Evolutionary conservation across 2,113 vertebrate species (phyloP), one percentile per base, ranked within the genome.

Genomic region (Syrrhaptes paradoxus): DNA sequence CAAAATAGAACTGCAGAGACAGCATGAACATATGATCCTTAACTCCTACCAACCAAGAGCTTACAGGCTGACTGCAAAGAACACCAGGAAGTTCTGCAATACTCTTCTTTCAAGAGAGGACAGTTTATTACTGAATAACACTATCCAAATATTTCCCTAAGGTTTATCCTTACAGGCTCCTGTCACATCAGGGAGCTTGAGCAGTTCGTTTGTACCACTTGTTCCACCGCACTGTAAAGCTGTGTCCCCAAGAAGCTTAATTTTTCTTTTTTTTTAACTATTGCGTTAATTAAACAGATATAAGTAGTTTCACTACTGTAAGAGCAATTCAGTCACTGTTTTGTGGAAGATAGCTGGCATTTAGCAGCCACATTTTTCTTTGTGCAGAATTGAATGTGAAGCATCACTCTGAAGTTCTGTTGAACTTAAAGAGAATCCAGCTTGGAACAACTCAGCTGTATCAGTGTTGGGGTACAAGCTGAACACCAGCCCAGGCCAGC

Each of bases 401-500:
- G 59, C 55, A 54, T 71, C 51, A 45, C 28, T 20, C 34, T 28
- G 51, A 51, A 93, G 79, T 77, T 89, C 52, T 74, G 17, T 13
- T 41, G 71, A 80, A 41, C 36, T 80, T 73, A 31, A 90, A 54
- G 0, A 1, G 32, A 45, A 80, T 58, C 72, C 65, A 36, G 55
- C 16, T 71, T 66, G 72, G 88, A 92, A 75, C 51, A 59, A 4
- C 59, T 95, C 51, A 54, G 88, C 67, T 86, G 46, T 70, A 22
- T 38, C 38, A 1, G 61, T 41, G 63, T 26, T 51, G 45, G 85
- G 43, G 72, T 77, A 92, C 65, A 86, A 90, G 76, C 52, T 90
- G 94, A 93, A 51, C 88, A 73, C 19, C 76, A 89, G 43, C 79
- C 34, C 72, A 49, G 52, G 48, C 75, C 95, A 95, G 85, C 94